Evolutionary conservation across 37 sponge, comb jelly and placozoan species (phyloP).

Genomic region (Lycopodina hypogea): DNA sequence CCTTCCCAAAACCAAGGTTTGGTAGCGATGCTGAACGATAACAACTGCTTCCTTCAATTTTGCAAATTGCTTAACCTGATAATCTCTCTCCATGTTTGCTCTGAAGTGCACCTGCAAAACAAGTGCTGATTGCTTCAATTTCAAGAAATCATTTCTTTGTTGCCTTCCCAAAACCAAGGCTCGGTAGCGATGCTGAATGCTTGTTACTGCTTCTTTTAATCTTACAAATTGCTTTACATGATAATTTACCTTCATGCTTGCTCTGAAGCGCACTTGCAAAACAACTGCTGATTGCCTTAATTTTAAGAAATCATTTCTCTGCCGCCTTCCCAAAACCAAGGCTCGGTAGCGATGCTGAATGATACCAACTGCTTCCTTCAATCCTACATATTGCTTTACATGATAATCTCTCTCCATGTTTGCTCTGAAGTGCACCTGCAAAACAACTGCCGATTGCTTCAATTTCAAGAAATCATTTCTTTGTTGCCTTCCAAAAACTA

Average conservation of each 20-base stretch:
- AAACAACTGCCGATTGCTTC: background rate
- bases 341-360: constrained; percentile 24
- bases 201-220: constrained; percentile 24
- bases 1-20: constrained; percentile 23
- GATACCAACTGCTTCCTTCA: background rate
- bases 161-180: constrained; percentile 9
- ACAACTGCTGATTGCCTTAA: background rate
- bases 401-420: constrained; percentile 21
- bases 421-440: constrained; percentile 21
- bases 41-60: constrained; percentile 28
- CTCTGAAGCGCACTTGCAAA: constrained; percentile 11
- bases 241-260: background rate
- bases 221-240: background rate
- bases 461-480: background rate
- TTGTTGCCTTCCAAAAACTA: background rate
- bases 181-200: constrained; percentile 33
- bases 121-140: constrained; percentile 24
- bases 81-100: constrained; percentile 6
- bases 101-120: constrained; percentile 27
- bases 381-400: background rate
- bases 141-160: constrained; percentile 13
- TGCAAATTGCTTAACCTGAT: no score
- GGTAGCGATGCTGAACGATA: constrained; percentile 23
- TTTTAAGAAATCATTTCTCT: background rate
- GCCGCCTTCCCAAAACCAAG: background rate